Evolutionary conservation across 1,140 invertebrate species (phyloP).

Genomic region (Drosophila nigromelanica): DNA sequence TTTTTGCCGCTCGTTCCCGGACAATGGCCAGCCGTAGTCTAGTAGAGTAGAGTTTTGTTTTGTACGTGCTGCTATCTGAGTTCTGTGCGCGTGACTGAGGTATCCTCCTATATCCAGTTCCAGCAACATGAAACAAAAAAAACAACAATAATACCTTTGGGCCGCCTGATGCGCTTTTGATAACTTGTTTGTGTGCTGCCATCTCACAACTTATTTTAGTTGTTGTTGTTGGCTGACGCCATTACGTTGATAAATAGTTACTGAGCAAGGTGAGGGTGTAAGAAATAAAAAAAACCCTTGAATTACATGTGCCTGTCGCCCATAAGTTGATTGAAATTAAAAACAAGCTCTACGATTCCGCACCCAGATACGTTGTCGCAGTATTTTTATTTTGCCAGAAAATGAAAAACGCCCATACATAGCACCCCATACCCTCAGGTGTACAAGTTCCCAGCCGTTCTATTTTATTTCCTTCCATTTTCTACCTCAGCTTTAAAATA

Average conservation of each 20-base stretch:
- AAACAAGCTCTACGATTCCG: constrained; percentile 45
- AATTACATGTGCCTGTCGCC: constrained; percentile 45
- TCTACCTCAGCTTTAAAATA: constrained; percentile 38
- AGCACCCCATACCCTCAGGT: constrained; percentile 32
- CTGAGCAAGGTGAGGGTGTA: constrained; percentile 2
- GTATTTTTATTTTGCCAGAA: neutral
- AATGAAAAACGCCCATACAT: neutral
- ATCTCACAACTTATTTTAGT: constrained; percentile 24
- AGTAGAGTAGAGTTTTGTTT: constrained; percentile 38
- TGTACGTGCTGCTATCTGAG: constrained; percentile 67
- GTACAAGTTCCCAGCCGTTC: constrained; percentile 38
- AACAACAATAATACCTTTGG: constrained; percentile 35
- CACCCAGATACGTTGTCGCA: constrained; percentile 22
- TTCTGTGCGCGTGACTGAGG: constrained; percentile 58
- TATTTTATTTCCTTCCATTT: neutral
- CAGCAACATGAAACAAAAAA: constrained; percentile 1
- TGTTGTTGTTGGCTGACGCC: constrained; percentile 14
- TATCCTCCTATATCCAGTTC: constrained; percentile 8
- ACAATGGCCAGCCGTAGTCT: constrained; percentile 11
- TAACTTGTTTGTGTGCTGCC: constrained; percentile 66
- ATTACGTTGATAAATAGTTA: constrained; percentile 50
- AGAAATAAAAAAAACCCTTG: constrained; percentile 24
- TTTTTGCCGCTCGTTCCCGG: constrained; percentile 47
- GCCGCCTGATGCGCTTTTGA: constrained; percentile 72
- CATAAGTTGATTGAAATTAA: constrained; percentile 67